These are phyloP conservation scores for Microtus ochrogaster DNA, from an alignment of 2,113 vertebrate species.

Conservation along the genomic window DNA sequence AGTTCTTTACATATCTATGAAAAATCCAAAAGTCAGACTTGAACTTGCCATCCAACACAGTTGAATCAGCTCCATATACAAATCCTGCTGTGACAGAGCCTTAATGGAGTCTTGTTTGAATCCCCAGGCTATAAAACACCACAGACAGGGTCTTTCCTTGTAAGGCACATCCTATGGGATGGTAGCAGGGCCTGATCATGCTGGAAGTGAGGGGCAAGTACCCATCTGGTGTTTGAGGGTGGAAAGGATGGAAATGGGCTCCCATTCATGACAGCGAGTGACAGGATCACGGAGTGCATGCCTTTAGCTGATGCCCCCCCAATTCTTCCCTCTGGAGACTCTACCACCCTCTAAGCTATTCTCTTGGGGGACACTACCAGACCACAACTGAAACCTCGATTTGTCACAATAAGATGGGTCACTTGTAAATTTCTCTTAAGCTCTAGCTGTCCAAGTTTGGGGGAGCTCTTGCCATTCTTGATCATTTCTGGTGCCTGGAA, in stretches of 20 bases:
- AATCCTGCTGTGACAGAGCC: constrained; percentile 18
- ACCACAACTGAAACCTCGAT: constrained; percentile 59
- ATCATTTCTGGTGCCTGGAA: constrained; percentile 24
- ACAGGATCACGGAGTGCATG: constrained; percentile 39
- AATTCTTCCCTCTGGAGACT: constrained; percentile 73
- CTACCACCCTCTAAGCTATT: constrained; percentile 63
- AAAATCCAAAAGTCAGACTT: constrained; percentile 58
- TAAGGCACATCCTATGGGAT: background rate
- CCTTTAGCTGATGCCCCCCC: constrained; percentile 48
- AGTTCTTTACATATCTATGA: background rate
- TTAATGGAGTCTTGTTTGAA: constrained; percentile 32
- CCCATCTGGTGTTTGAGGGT: constrained; percentile 48
- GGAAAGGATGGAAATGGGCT: constrained; percentile 24
- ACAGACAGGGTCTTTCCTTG: background rate
- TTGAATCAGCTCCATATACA: background rate
- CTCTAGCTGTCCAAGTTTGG: constrained; percentile 6
- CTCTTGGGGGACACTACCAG: constrained; percentile 73
- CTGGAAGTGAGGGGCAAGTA: constrained; percentile 64
- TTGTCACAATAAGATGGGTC: constrained; percentile 74
- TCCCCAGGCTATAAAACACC: background rate
- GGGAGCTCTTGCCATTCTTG: constrained; percentile 17
- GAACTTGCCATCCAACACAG: constrained; percentile 45
- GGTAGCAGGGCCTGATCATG: background rate
- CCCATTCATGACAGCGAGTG: constrained; percentile 38
- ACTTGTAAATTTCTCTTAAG: constrained; percentile 77